Percentiles rank a stretch among this genome's conserved stretches.
These are phyloP conservation scores for Ceyx erithaca DNA, from an alignment of 2,797 vertebrate species.

Conservation along the genomic window DNA sequence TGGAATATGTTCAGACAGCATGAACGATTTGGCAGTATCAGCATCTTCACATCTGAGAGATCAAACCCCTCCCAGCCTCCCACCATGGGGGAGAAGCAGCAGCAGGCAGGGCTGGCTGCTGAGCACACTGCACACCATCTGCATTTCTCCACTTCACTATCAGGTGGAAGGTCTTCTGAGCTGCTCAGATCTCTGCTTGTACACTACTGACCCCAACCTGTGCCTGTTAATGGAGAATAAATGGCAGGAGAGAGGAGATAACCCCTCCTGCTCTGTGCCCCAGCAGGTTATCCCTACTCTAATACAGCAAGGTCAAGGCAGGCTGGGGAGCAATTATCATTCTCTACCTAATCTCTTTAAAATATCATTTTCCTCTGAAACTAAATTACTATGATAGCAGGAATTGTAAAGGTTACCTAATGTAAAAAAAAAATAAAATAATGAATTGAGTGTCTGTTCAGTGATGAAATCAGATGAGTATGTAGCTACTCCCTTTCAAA, in stretches of 20 bases:
- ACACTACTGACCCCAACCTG: background rate
- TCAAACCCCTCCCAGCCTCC: background rate
- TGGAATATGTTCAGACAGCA: background rate
- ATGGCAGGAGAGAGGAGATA: background rate
- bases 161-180: background rate
- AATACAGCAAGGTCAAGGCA: background rate
- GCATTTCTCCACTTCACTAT: background rate
- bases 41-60: background rate
- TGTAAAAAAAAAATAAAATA: background rate
- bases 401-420: background rate
- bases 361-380: background rate
- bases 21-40: background rate
- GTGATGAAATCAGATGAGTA: background rate
- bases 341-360: background rate
- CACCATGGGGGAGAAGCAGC: background rate
- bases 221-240: background rate
- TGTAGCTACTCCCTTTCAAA: background rate
- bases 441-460: background rate
- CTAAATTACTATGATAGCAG: background rate
- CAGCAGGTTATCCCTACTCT: background rate
- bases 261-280: background rate
- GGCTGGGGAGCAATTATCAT: background rate
- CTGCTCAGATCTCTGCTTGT: background rate
- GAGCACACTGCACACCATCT: background rate
- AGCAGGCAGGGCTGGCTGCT: background rate